Evolutionary conservation across 2,797 vertebrate genomes (phyloP), one percentile per base, ranked within the genome.

Genomic region (Pteronotus mesoamericanus): DNA sequence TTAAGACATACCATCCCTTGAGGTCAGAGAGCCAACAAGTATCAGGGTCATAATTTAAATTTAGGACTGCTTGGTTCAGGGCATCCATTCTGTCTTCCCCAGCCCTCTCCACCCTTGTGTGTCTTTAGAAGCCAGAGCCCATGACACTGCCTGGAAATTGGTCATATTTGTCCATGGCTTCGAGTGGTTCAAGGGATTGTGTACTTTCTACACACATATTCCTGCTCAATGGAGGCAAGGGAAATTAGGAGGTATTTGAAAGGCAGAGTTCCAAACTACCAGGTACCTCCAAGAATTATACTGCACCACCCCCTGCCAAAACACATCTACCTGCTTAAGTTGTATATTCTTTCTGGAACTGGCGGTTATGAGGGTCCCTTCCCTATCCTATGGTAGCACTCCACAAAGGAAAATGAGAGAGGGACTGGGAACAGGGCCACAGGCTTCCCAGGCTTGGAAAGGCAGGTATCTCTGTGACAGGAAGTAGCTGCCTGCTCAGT

Each of bases 101-200:
- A 48, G 4, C 26, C 55, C 32, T 89, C 42, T 82, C 53, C 24
- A 14, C 16, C 14, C 8, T 39, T 19, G 2, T 24, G 5, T 68
- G 59, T 69, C 90, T 79, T 86, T 64, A 78, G 55, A 89, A 78
- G 53, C 5, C 34, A 78, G 55, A 86, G 37, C 1, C 71, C 64
- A 84, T 10, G 71, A 46, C 22, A 57, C 9, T 86, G 19, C 84
- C 48, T 92, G 69, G 46, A 84, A 84, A 75, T 24, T 6, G 51
- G 10, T 89, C 37, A 34, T 55, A 91, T 88, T 72, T 96, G 53
- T 86, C 75, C 32, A 51, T 34, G 21, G 93, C 51, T 89, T 93
- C 72, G 71, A 39, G 6, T 46, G 21, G 26, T n/a, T 61, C 51
- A 42, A 75, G 66, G 86, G 21, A 78, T 89, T 82, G 4, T 42